Evolutionary conservation across 2,113 vertebrate genomes (phyloP).

Genomic region (Proteles cristata): DNA sequence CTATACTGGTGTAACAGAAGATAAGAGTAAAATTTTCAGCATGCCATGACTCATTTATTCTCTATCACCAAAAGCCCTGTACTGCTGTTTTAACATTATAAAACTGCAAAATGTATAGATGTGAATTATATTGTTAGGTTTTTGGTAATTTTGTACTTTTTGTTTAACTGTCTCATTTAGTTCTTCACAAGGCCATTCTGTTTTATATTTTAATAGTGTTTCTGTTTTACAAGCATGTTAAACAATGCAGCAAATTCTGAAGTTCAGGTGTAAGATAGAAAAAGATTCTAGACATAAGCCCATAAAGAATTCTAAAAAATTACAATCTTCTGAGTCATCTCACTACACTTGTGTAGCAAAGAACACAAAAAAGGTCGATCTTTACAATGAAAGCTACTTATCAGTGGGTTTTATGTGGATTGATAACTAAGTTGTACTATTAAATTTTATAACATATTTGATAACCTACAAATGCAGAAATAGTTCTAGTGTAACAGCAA

Average conservation of each 20-base stretch:
- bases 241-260: background rate
- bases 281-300: background rate
- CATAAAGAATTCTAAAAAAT: background rate
- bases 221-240: slow-evolving; percentile 44
- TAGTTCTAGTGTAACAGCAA: background rate
- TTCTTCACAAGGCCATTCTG: background rate
- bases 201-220: background rate
- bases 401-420: background rate
- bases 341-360: background rate
- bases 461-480: slow-evolving; percentile 28
- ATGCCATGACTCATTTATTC: background rate
- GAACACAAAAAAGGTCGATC: background rate
- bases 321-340: background rate
- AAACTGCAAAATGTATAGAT: background rate
- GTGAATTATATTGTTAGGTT: background rate
- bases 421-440: background rate
- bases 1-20: background rate
- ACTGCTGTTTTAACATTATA: background rate
- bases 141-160: background rate
- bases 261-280: background rate
- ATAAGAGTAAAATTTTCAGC: background rate
- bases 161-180: background rate
- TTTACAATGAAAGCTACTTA: background rate
- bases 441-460: background rate
- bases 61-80: background rate